phyloP scores from a whole-genome alignment of 2,113 vertebrate genomes.

The Gobiocypris rarus region DNA sequence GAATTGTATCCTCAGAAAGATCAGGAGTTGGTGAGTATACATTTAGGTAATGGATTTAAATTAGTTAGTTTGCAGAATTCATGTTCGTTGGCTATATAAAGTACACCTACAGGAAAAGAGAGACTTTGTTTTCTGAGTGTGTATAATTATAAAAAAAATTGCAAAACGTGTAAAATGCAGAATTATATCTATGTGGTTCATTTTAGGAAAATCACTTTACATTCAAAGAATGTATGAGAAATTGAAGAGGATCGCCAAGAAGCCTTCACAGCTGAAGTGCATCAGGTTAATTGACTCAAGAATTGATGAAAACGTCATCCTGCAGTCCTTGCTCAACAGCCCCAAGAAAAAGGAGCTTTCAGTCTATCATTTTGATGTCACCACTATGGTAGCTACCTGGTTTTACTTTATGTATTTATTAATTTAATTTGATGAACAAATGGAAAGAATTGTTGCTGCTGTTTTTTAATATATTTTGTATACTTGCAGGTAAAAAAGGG shows the following conservation, averaged over 20 bases:
- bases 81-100: background rate
- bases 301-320: constrained; percentile 84
- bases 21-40: constrained; percentile 88
- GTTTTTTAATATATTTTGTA: background rate
- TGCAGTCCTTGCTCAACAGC: constrained; percentile 76
- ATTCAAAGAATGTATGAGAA: constrained; percentile 82
- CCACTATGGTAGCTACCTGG: constrained; percentile 86
- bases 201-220: constrained; percentile 91
- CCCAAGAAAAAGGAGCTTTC: constrained; percentile 67
- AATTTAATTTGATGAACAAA: background rate
- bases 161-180: background rate
- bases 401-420: background rate
- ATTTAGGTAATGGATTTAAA: background rate
- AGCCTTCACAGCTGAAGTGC: constrained; percentile 71
- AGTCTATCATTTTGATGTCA: constrained; percentile 91
- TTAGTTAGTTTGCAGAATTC: background rate
- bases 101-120: background rate
- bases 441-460: background rate
- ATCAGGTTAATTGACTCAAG: constrained; percentile 84
- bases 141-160: background rate
- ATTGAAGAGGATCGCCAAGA: constrained; percentile 62
- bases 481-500: constrained; percentile 83
- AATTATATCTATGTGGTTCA: background rate
- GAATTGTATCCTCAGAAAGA: constrained; percentile 85
- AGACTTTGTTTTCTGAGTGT: background rate